These are phyloP conservation scores for Ctenicera cuprea DNA, from an alignment of 2,888 invertebrate genomes.

Conservation along the genomic window DNA sequence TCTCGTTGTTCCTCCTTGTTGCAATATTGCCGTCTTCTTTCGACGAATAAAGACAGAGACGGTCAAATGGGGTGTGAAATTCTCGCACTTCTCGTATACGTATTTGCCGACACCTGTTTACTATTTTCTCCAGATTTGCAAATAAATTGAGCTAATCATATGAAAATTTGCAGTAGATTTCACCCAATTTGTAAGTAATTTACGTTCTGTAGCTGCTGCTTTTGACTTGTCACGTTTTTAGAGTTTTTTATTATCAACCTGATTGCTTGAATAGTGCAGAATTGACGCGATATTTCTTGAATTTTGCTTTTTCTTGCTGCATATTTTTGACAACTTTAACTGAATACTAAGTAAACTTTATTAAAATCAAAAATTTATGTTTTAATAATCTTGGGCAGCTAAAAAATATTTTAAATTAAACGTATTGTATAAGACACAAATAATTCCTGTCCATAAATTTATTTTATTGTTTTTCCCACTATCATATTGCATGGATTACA, in stretches of 20 bases:
- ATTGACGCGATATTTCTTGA: conserved; percentile 44
- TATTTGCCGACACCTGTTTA: conserved; percentile 53
- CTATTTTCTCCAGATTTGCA: conserved; percentile 53
- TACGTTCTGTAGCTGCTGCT: conserved; percentile 48
- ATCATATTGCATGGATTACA: too few species aligned
- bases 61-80: conserved; percentile 46
- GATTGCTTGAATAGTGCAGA: conserved; percentile 47
- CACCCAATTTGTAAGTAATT: conserved; percentile 50
- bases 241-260: conserved; percentile 46
- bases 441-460: too few species aligned
- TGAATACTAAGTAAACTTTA: conserved; percentile 21
- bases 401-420: neutral
- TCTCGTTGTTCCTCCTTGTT: neutral
- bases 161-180: conserved; percentile 55
- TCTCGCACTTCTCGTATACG: conserved; percentile 29
- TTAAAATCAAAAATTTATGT: conserved; percentile 14
- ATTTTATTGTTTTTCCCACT: too few species aligned
- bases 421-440: neutral
- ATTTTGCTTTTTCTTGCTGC: conserved; percentile 18
- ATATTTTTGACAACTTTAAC: conserved; percentile 27
- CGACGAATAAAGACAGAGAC: conserved; percentile 38
- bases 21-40: conserved; percentile 9
- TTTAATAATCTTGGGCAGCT: neutral
- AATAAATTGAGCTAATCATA: conserved; percentile 55
- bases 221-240: conserved; percentile 55